These are phyloP conservation scores for Amyelois transitella DNA, from an alignment of 1,140 invertebrate genomes.

Conservation along the genomic window DNA sequence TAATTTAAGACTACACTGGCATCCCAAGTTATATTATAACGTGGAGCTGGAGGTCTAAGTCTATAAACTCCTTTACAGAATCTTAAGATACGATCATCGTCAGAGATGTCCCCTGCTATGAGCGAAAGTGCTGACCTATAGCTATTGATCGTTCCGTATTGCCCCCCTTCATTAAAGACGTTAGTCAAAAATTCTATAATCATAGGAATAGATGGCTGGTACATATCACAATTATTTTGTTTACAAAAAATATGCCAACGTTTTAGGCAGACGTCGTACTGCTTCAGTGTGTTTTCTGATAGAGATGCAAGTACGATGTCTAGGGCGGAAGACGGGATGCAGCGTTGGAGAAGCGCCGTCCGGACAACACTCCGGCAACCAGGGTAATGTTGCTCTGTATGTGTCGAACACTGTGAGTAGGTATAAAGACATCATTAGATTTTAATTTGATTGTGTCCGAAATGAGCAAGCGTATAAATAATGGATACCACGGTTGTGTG, in stretches of 20 bases:
- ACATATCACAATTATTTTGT: not conserved
- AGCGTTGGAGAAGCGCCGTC: too few relatives aligned
- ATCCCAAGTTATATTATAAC: too few relatives aligned
- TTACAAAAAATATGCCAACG: slow-evolving; percentile 13
- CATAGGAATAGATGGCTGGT: not conserved
- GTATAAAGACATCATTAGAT: slow-evolving; percentile 4
- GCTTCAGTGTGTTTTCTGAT: slow-evolving; percentile 25
- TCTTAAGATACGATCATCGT: not conserved
- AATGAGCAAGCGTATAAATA: not conserved
- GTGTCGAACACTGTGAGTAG: slow-evolving; percentile 19
- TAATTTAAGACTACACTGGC: too few relatives aligned
- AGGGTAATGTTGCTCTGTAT: slow-evolving; percentile 22
- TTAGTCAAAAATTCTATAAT: not conserved
- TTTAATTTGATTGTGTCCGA: not conserved
- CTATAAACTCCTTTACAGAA: not conserved
- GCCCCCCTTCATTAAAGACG: not conserved
- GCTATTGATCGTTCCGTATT: not conserved
- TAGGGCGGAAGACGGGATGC: too few relatives aligned
- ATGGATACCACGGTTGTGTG: slow-evolving; percentile 2
- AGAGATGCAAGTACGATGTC: slow-evolving; percentile 23
- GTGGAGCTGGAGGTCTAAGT: not conserved
- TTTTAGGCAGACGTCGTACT: slow-evolving; percentile 27
- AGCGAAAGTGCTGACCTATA: too few relatives aligned
- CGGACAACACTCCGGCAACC: slow-evolving; percentile 28
- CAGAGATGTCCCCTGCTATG: too few relatives aligned